These are phyloP conservation scores for Metacarcinus magister DNA, from an alignment of 2,888 invertebrate species.

Conservation along the genomic window DNA sequence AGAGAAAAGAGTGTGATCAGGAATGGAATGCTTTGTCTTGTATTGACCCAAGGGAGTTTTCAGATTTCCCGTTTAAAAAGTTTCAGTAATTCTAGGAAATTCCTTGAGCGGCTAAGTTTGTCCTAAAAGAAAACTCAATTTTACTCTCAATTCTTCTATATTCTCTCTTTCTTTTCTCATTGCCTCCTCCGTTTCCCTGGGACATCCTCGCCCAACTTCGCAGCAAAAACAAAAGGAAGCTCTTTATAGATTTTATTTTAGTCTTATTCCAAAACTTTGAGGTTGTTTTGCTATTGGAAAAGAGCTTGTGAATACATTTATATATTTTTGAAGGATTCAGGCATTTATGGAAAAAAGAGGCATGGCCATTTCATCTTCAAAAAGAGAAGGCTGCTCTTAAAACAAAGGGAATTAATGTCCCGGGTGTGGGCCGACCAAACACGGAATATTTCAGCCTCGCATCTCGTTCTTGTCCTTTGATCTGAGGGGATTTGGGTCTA, in stretches of 20 bases:
- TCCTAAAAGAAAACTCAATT: not conserved
- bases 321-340: not conserved
- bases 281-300: not conserved
- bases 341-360: not conserved
- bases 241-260: not conserved
- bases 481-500: not conserved
- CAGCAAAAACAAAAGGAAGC: not conserved
- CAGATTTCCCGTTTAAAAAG: constrained; percentile 2
- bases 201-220: not conserved
- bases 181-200: not conserved
- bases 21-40: not conserved
- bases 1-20: not conserved
- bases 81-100: not conserved
- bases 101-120: not conserved
- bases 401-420: not conserved
- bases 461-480: not conserved
- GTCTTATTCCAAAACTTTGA: not conserved
- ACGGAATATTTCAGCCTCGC: not conserved
- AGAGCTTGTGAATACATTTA: not conserved
- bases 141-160: not conserved
- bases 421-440: constrained; percentile 11
- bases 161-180: not conserved
- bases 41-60: not conserved
- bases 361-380: not conserved
- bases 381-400: not conserved